A percentile compares a stretch with the other conserved stretches of the same genome.
Conservation (phyloP, 2,113 vertebrate genomes). For the Mirounga angustirostris region DNA sequence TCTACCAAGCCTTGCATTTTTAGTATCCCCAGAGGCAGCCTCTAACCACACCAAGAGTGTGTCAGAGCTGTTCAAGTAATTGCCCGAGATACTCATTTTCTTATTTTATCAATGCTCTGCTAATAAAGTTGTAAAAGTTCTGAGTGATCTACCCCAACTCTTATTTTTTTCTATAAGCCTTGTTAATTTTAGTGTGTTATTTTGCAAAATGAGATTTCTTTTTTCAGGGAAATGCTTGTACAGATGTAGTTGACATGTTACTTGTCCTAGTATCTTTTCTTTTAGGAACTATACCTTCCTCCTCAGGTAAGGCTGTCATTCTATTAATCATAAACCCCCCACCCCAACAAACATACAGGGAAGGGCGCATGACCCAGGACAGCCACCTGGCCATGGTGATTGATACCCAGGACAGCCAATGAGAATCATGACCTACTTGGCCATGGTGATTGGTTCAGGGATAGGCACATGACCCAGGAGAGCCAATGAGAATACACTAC, state of each 20-base stretch:
- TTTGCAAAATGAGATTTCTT: conserved; percentile 31
- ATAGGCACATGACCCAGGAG: background rate
- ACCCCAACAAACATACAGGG: background rate
- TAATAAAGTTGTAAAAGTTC: conserved; percentile 57
- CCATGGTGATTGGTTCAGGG: too few species aligned
- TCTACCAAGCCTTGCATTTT: conserved; percentile 11
- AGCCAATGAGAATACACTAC: background rate
- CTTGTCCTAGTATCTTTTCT: background rate
- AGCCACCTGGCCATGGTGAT: background rate
- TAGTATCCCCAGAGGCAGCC: background rate
- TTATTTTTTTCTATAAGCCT: background rate
- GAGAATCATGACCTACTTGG: too few species aligned
- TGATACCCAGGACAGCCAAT: background rate
- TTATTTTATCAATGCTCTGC: conserved; percentile 41
- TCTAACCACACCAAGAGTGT: background rate
- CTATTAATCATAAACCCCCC: background rate
- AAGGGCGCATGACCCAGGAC: too few species aligned
- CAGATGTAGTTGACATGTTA: background rate
- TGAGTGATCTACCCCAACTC: background rate
- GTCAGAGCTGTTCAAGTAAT: background rate
- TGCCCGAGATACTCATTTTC: background rate
- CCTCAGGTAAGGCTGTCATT: background rate
- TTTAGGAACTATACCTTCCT: background rate
- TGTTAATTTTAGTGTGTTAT: conserved; percentile 24
- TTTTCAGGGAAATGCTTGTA: conserved; percentile 27